Percentiles rank a stretch among this genome's conserved stretches.
phyloP scores from a whole-genome alignment of 1,140 invertebrate genomes.

The Nilaparvata lugens region DNA sequence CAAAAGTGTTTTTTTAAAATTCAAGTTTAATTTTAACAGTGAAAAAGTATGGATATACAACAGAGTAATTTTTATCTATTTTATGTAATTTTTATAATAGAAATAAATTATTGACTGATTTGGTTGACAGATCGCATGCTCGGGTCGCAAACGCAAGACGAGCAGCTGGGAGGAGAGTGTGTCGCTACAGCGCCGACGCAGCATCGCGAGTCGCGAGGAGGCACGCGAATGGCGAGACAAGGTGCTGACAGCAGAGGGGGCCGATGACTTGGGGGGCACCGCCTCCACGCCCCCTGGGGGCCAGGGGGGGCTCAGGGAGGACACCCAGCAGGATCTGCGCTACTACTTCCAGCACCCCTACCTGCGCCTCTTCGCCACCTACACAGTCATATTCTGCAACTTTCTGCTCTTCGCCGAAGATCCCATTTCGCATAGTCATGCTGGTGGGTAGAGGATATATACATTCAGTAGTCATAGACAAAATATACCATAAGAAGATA shows the following conservation, averaged over 20 bases:
- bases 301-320: too few species aligned
- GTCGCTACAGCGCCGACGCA: conserved; percentile 21
- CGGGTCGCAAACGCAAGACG: conserved; percentile 2
- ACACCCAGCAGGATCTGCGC: conserved; percentile 28
- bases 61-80: too few species aligned
- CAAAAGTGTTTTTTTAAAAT: too few species aligned
- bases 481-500: too few species aligned
- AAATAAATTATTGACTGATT: too few species aligned
- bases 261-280: conserved; percentile 22
- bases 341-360: conserved; percentile 50
- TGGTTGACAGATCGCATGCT: too few species aligned
- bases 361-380: conserved; percentile 40
- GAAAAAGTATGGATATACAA: too few species aligned
- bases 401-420: conserved; percentile 49
- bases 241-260: conserved; percentile 17
- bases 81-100: too few species aligned
- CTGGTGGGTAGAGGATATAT: conserved; percentile 16
- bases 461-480: too few species aligned
- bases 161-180: conserved; percentile 26
- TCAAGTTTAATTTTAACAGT: too few species aligned
- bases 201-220: conserved; percentile 18
- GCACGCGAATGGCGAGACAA: conserved; percentile 5
- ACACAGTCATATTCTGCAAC: conserved; percentile 47
- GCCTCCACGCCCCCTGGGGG: conserved; percentile 18
- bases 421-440: conserved; percentile 44